phyloP scores from a whole-genome alignment of 1,140 invertebrate genomes.

The Diabrotica undecimpunctata region DNA sequence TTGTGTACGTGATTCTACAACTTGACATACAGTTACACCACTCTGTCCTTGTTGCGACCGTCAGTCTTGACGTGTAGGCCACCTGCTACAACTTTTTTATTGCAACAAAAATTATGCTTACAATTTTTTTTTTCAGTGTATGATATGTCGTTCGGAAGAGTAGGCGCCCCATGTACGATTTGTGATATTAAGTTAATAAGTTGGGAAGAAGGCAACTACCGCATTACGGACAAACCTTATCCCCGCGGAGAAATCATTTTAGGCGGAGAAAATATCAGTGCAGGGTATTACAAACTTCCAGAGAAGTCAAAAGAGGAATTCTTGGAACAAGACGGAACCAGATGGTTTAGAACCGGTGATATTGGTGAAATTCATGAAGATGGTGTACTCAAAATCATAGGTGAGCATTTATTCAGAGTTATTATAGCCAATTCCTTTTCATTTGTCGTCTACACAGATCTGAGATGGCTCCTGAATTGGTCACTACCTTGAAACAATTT shows the following conservation, averaged over 20 bases:
- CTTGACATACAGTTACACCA: no score
- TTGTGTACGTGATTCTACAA: no score
- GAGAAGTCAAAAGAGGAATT: constrained; percentile 91
- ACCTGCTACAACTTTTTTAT: no score
- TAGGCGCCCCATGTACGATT: constrained; percentile 84
- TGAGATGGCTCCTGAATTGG: no score
- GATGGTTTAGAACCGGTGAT: constrained; percentile 96
- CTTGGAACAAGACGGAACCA: constrained; percentile 70
- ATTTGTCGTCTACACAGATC: no score
- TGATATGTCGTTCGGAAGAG: constrained; percentile 76
- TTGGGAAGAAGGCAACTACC: constrained; percentile 95
- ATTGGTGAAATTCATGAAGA: constrained; percentile 91
- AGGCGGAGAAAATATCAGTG: constrained; percentile 84
- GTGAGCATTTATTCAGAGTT: constrained; percentile 50
- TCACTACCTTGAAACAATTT: no score
- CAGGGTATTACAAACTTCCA: constrained; percentile 91
- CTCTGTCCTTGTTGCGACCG: no score
- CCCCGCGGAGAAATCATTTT: constrained; percentile 91
- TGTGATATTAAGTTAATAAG: constrained; percentile 84
- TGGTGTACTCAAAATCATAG: constrained; percentile 95
- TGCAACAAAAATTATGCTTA: not conserved
- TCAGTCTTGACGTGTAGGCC: no score
- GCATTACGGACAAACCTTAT: constrained; percentile 82
- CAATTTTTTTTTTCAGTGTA: constrained; percentile 48
- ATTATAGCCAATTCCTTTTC: no score